A percentile compares a stretch with the other conserved stretches of the same genome.
Conservation (phyloP, 2,113 vertebrate genomes). For the Prunella himalayana region DNA sequence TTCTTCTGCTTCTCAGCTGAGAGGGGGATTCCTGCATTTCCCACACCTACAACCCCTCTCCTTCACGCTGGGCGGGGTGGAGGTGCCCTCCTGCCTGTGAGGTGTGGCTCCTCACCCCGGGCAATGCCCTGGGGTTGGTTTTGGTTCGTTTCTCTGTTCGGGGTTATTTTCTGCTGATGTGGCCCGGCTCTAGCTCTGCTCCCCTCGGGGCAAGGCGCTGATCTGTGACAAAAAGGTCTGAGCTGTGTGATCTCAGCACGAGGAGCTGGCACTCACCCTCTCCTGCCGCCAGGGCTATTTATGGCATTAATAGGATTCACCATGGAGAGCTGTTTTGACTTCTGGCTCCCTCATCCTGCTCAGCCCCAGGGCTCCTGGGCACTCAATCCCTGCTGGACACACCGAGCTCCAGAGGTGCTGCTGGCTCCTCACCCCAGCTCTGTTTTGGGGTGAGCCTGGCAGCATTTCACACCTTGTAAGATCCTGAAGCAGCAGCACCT, state of each 20-base stretch:
- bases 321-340: background rate
- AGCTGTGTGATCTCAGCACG: background rate
- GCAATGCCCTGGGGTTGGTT: background rate
- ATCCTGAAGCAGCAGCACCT: no score
- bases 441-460: background rate
- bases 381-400: fast-evolving
- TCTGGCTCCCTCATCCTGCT: background rate
- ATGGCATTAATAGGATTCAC: conserved; percentile 21
- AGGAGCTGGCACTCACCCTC: background rate
- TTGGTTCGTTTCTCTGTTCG: background rate
- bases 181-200: no score
- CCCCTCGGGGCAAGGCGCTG: background rate
- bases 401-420: background rate
- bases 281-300: background rate
- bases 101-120: background rate
- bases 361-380: background rate
- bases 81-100: background rate
- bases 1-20: background rate
- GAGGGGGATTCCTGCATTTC: background rate
- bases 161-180: no score
- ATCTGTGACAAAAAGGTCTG: background rate
- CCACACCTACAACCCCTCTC: background rate
- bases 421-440: background rate
- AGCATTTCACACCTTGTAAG: background rate
- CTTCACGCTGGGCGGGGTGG: no score